Conservation (phyloP, 2,797 vertebrate genomes). For the Telmatherina bonti region DNA sequence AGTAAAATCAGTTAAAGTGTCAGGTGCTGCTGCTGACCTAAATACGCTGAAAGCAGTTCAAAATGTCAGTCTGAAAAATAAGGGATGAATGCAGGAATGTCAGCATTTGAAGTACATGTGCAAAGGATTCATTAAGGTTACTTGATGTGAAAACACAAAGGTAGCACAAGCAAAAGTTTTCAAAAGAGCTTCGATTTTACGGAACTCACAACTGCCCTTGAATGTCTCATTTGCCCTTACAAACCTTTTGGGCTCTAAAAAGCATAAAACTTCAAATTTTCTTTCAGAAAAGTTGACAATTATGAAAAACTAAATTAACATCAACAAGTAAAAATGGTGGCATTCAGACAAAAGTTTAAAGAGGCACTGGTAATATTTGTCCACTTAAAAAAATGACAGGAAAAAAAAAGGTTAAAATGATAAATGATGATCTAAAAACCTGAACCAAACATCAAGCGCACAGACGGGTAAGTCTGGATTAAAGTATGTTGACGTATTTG, state of each 20-base stretch:
- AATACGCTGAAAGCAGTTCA: conserved; percentile 15
- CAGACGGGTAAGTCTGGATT: not conserved
- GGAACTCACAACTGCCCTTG: conserved; percentile 1
- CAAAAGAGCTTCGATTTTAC: not conserved
- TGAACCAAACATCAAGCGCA: not conserved
- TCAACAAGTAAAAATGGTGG: not conserved
- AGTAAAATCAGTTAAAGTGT: conserved; percentile 24
- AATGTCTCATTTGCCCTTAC: not conserved
- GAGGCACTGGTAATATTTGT: not conserved
- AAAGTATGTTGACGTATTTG: not conserved
- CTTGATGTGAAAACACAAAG: conserved; percentile 15
- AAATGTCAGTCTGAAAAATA: conserved; percentile 22
- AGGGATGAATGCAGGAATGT: conserved; percentile 7
- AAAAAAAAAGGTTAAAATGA: not conserved
- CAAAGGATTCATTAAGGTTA: conserved; percentile 9
- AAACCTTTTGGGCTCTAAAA: conserved; percentile 7
- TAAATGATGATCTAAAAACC: not conserved
- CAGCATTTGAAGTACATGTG: conserved; percentile 11
- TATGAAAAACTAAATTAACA: conserved; percentile 12
- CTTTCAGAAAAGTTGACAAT: conserved; percentile 3
- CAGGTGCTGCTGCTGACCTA: conserved; percentile 7
- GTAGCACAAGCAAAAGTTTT: not conserved
- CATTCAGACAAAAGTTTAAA: not conserved
- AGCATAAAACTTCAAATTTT: conserved; percentile 8
- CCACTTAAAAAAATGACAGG: not conserved